Percentiles rank a stretch among this genome's conserved stretches.
Evolutionary conservation across 1,140 invertebrate species (phyloP).

Genomic region (Bacillus rossius): DNA sequence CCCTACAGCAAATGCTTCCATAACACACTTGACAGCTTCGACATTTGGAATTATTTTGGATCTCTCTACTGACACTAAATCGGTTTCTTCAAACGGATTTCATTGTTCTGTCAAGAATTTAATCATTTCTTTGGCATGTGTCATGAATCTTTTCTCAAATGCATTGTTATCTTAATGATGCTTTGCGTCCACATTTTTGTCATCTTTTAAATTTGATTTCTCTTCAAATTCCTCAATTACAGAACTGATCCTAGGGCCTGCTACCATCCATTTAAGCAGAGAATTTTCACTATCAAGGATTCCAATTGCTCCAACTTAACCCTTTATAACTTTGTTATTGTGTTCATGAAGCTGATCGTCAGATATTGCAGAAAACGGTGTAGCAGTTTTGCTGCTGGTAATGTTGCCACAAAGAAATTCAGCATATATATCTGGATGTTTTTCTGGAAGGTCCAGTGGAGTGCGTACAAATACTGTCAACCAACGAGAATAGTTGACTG

Average conservation of each 20-base stretch:
- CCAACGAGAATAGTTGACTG: constrained; percentile 8
- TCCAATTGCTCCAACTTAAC: constrained; percentile 5
- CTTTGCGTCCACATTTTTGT: too few species aligned
- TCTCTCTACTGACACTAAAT: too few species aligned
- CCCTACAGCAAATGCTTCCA: too few species aligned
- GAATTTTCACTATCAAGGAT: background rate
- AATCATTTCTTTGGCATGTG: too few species aligned
- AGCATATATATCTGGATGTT: constrained; percentile 5
- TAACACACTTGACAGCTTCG: too few species aligned
- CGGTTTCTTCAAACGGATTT: too few species aligned
- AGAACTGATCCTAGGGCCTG: background rate
- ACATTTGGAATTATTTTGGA: too few species aligned
- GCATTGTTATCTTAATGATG: too few species aligned
- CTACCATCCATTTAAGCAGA: constrained; percentile 5
- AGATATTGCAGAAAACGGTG: constrained; percentile 10
- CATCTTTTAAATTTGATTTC: too few species aligned
- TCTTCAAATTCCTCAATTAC: too few species aligned
- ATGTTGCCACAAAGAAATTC: constrained; percentile 9
- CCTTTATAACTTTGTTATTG: constrained; percentile 1
- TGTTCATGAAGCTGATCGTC: constrained; percentile 11
- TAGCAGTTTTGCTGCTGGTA: constrained; percentile 5
- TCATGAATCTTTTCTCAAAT: too few species aligned
- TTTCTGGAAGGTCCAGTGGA: constrained; percentile 3
- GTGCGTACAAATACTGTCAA: background rate
- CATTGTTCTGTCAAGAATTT: too few species aligned